phyloP scores from a whole-genome alignment of 2,797 vertebrate genomes.

The Myioborus melanocephalus region DNA sequence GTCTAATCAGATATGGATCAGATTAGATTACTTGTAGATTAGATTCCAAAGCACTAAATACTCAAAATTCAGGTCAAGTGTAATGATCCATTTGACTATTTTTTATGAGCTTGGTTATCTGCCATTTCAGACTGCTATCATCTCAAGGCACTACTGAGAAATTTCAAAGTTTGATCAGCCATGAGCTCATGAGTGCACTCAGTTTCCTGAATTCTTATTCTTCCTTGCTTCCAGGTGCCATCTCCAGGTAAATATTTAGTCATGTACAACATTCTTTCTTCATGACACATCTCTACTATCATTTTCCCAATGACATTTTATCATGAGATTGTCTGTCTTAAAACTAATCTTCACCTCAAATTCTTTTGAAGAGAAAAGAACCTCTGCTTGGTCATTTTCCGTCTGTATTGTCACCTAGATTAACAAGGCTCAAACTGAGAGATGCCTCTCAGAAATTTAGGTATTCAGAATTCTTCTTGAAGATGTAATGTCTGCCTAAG shows the following conservation, averaged over 20 bases:
- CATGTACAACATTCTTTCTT: neutral
- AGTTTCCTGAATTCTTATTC: neutral
- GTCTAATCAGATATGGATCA: neutral
- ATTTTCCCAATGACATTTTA: neutral
- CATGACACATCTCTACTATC: neutral
- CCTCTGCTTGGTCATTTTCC: neutral
- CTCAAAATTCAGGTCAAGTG: neutral
- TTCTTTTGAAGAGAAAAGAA: neutral
- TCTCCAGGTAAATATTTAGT: neutral
- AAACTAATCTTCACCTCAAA: neutral
- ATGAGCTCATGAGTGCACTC: neutral
- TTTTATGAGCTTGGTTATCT: neutral
- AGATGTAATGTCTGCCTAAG: neutral
- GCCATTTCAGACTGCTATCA: neutral
- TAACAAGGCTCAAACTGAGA: neutral
- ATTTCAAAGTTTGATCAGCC: neutral
- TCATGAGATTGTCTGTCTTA: neutral
- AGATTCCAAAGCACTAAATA: constrained; percentile 25
- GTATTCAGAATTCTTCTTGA: neutral
- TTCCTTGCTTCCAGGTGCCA: neutral
- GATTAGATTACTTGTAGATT: neutral
- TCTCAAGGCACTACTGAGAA: neutral
- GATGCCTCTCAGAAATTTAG: neutral
- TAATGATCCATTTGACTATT: neutral
- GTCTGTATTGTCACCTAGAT: neutral